Conservation (phyloP, 2,888 invertebrate species). For the Pasiphila rectangulata region DNA sequence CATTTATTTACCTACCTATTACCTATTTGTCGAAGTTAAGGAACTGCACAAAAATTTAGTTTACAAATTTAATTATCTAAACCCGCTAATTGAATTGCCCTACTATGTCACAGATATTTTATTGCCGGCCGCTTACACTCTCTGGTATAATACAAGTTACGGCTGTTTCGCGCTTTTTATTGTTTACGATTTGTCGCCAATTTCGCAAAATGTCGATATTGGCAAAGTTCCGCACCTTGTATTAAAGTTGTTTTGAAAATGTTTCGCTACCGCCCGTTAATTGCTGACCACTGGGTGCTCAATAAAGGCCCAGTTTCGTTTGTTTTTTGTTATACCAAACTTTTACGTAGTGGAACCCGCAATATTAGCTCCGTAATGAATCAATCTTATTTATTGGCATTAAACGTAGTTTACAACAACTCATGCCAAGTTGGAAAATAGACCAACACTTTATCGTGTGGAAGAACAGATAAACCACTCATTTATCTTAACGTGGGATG, state of each 20-base stretch:
- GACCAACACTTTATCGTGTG: too few relatives aligned
- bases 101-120: conserved; percentile 8
- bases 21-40: too few relatives aligned
- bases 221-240: conserved; percentile 50
- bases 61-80: too few relatives aligned
- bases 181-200: conserved; percentile 60
- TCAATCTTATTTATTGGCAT: too few relatives aligned
- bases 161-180: conserved; percentile 52
- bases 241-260: conserved; percentile 19
- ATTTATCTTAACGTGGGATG: too few relatives aligned
- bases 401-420: too few relatives aligned
- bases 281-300: conserved; percentile 4
- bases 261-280: conserved; percentile 12
- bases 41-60: too few relatives aligned
- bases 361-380: neutral
- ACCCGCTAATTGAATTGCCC: conserved; percentile 1
- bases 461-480: too few relatives aligned
- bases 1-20: too few relatives aligned
- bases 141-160: conserved; percentile 13
- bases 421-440: too few relatives aligned
- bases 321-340: neutral
- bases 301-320: conserved; percentile 1
- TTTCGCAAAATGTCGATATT: conserved; percentile 60
- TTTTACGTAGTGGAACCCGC: neutral
- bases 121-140: conserved; percentile 13